These are phyloP conservation scores for Danio albolineatus DNA, from an alignment of 2,797 vertebrate genomes.

Conservation along the genomic window DNA sequence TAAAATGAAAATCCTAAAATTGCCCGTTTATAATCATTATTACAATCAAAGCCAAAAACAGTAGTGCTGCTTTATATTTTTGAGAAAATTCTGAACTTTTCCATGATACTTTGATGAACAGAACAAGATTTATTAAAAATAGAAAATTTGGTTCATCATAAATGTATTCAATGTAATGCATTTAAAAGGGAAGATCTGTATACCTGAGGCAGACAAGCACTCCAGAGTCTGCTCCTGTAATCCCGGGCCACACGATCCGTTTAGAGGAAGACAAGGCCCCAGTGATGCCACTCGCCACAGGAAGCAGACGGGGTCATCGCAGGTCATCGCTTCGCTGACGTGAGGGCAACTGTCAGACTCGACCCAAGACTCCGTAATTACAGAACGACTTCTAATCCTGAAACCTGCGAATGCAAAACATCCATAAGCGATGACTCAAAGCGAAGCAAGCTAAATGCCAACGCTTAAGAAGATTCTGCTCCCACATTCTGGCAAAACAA, in stretches of 20 bases:
- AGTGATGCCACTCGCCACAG: slow-evolving; percentile 74
- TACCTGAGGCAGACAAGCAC: slow-evolving; percentile 55
- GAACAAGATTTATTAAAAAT: too few relatives aligned
- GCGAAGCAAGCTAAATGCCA: neutral
- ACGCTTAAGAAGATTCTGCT: slow-evolving; percentile 6
- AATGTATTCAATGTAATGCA: neutral
- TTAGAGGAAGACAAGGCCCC: slow-evolving; percentile 74
- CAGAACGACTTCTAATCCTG: slow-evolving; percentile 77
- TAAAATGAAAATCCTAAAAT: too few relatives aligned
- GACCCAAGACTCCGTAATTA: slow-evolving; percentile 73
- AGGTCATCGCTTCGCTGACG: slow-evolving; percentile 79
- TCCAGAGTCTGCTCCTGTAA: slow-evolving; percentile 70
- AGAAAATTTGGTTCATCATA: too few relatives aligned
- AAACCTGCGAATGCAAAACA: slow-evolving; percentile 74
- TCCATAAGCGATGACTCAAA: neutral
- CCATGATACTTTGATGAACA: too few relatives aligned
- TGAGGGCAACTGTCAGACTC: slow-evolving; percentile 75
- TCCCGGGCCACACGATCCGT: slow-evolving; percentile 80
- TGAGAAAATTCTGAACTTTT: too few relatives aligned
- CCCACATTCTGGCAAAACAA: slow-evolving; percentile 18
- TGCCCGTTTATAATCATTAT: too few relatives aligned
- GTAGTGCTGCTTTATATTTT: too few relatives aligned
- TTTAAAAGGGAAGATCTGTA: neutral
- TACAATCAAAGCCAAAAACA: too few relatives aligned
- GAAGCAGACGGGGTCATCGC: slow-evolving; percentile 82